phyloP scores from a whole-genome alignment of 1,140 invertebrate species.

The Carcinoscorpius rotundicauda region DNA sequence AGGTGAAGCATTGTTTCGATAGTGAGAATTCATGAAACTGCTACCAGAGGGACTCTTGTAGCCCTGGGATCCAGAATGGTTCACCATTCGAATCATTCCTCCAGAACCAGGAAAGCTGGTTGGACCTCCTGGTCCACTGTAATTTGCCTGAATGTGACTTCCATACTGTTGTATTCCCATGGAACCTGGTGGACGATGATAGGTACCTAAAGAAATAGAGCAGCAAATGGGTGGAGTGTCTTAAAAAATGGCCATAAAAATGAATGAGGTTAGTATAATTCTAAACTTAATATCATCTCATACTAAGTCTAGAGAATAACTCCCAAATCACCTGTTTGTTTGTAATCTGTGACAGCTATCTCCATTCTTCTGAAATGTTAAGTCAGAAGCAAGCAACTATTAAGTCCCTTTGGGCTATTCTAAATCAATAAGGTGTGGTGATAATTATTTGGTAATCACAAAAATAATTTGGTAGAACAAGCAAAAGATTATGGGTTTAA shows the following conservation, averaged over 20 bases:
- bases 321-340: too few relatives aligned
- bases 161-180: slow-evolving; percentile 29
- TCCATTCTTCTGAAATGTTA: too few relatives aligned
- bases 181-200: slow-evolving; percentile 38
- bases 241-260: neutral
- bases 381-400: too few relatives aligned
- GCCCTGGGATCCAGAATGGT: slow-evolving; percentile 13
- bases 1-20: slow-evolving; percentile 18
- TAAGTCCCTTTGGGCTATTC: too few relatives aligned
- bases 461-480: too few relatives aligned
- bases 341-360: too few relatives aligned
- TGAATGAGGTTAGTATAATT: too few relatives aligned
- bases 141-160: slow-evolving; percentile 26
- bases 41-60: slow-evolving; percentile 14
- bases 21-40: slow-evolving; percentile 26
- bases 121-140: slow-evolving; percentile 27
- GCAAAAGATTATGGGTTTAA: too few relatives aligned
- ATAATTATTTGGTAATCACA: too few relatives aligned
- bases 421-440: too few relatives aligned
- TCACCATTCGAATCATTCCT: slow-evolving; percentile 22
- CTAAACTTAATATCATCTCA: too few relatives aligned
- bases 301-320: too few relatives aligned
- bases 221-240: neutral
- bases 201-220: slow-evolving; percentile 33
- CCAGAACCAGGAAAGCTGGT: slow-evolving; percentile 5